Evolutionary conservation across 1,140 invertebrate genomes (phyloP), one percentile per base, ranked within the genome.

Genomic region (Piezodorus guildinii): DNA sequence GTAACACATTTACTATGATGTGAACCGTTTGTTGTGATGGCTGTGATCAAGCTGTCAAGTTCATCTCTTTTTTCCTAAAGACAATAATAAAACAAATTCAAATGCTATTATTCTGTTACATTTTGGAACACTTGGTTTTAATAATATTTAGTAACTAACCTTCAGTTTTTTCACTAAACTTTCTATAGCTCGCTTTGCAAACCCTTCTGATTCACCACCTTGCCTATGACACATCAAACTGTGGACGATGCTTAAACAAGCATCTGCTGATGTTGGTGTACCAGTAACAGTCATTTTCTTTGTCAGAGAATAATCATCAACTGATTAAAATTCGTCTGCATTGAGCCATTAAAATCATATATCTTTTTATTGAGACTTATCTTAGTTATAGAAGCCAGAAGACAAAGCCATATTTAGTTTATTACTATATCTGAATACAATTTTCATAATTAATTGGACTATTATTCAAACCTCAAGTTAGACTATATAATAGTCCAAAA

Each of bases 1-100:
- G 96, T 99, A 16, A 99, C 95, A 80, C 96, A 99, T 83, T 98
- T 98, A 71, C 92, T 96, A 1, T 91, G 92, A 76, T 96, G 91
- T 27, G 91, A 89, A 30, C 96, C 96, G 79, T 95, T 96, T 23
- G 95, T 97, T 16, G 94, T 96, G 46, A 99, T 96, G 17, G 94
- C 93, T 17, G 92, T 95, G 70, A 99, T 98, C 25, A 99, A 79
- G 69, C 91, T 94, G 74, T 99, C 96, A 68, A 99, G 74, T 78
- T 99, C 96, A 78, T 99, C 95, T 65, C 94, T 79, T 75, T 96
- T 96, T 8, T 39, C 34, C 34, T 39, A 12, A 10, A 39, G 1
- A n/a, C n/a, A 39, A 10, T 39, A 39, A 10, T 39, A 10, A 8
- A 39, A 39, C 6, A 39, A 39, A 39, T 39, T 1, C 1, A 39